Conservation (phyloP, 2,113 vertebrate genomes). For the Ahaetulla prasina region DNA sequence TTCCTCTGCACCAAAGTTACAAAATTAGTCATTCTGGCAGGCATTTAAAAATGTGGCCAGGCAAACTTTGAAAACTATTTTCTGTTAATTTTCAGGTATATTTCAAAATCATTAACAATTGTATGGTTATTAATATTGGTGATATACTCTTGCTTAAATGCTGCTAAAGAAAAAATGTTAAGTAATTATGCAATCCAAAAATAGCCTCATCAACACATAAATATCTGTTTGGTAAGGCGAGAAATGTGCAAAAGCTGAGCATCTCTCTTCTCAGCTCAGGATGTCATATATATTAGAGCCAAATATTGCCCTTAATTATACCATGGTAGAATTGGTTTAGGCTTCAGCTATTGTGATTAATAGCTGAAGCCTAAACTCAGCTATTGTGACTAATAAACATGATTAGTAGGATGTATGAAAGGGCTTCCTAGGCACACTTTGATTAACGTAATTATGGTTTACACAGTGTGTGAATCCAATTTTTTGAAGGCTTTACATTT, state of each 20-base stretch:
- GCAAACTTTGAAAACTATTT: constrained; percentile 45
- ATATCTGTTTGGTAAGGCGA: background rate
- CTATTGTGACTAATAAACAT: background rate
- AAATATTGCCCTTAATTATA: background rate
- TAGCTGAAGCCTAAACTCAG: background rate
- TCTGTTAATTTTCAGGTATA: background rate
- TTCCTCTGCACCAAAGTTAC: constrained; percentile 62
- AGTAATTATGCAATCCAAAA: background rate
- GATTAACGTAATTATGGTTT: background rate
- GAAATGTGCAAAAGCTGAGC: background rate
- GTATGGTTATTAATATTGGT: background rate
- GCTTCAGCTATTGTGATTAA: background rate
- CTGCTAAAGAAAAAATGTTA: background rate
- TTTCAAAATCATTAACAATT: background rate
- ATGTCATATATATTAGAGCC: background rate
- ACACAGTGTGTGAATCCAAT: background rate
- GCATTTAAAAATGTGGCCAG: constrained; percentile 48
- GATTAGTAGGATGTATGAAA: background rate
- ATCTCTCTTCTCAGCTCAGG: background rate
- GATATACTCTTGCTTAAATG: background rate
- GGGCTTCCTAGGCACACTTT: background rate
- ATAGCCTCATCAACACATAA: background rate
- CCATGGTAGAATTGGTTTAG: background rate
- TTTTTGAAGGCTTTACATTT: background rate
- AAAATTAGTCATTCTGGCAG: constrained; percentile 59